These are phyloP conservation scores for Spilogale gracilis DNA, from an alignment of 2,113 vertebrate genomes.

Conservation along the genomic window DNA sequence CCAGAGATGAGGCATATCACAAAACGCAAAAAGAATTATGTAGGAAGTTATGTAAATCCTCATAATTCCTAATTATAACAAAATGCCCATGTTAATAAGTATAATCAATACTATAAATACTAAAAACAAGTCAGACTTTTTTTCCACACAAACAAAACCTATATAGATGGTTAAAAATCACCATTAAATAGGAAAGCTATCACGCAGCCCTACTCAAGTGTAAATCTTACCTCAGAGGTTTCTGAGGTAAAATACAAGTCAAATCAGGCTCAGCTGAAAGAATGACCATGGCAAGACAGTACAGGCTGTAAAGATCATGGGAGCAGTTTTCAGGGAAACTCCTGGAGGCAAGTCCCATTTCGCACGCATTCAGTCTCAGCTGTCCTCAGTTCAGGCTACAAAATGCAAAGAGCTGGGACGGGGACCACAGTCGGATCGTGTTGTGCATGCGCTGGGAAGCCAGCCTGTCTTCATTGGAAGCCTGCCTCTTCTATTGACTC, in stretches of 20 bases:
- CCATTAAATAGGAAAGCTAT: neutral
- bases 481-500: neutral
- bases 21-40: neutral
- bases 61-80: neutral
- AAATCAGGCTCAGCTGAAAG: neutral
- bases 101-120: neutral
- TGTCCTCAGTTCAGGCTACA: neutral
- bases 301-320: neutral
- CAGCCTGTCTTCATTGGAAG: neutral
- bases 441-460: neutral
- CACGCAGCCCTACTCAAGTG: neutral
- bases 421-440: neutral
- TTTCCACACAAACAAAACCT: neutral
- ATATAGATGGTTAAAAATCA: neutral
- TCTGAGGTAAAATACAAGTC: neutral
- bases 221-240: constrained; percentile 12
- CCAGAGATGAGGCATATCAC: neutral
- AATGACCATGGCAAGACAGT: neutral
- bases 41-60: neutral
- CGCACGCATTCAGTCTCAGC: neutral
- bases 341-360: neutral
- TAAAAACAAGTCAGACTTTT: constrained; percentile 11
- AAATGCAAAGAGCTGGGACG: neutral
- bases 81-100: neutral
- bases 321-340: neutral